phyloP scores from a whole-genome alignment of 2,888 invertebrate genomes.

The Conchocele bisecta region DNA sequence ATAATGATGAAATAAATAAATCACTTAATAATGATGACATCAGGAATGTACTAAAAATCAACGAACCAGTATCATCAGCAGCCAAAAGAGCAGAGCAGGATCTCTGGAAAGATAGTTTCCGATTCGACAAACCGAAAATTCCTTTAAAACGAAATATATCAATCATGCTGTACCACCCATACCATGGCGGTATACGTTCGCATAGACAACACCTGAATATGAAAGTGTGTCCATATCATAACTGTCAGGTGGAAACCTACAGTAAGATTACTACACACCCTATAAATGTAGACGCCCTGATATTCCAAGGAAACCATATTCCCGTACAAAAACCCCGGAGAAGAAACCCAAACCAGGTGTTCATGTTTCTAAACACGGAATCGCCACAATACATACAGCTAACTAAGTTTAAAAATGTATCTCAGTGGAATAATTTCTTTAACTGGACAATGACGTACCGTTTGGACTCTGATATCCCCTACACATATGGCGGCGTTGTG shows the following conservation, averaged over 20 bases:
- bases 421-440: conserved; percentile 8
- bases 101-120: no score
- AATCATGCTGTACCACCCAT: conserved; percentile 2
- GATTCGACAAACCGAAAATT: no score
- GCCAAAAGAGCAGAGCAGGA: no score
- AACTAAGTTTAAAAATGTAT: background rate
- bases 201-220: background rate
- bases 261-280: background rate
- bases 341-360: background rate
- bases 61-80: no score
- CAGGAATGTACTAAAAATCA: no score
- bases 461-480: conserved; percentile 22
- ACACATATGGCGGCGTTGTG: conserved; percentile 8
- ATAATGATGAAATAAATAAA: no score
- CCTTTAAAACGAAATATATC: no score
- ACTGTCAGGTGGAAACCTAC: background rate
- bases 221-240: background rate
- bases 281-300: conserved; percentile 13
- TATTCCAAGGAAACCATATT: conserved; percentile 9
- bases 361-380: conserved; percentile 3
- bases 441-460: conserved; percentile 29
- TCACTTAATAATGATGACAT: no score
- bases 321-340: background rate
- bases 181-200: background rate
- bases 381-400: background rate